Conservation (phyloP, 2,888 invertebrate species). For the Agonopterix subpropinquella region DNA sequence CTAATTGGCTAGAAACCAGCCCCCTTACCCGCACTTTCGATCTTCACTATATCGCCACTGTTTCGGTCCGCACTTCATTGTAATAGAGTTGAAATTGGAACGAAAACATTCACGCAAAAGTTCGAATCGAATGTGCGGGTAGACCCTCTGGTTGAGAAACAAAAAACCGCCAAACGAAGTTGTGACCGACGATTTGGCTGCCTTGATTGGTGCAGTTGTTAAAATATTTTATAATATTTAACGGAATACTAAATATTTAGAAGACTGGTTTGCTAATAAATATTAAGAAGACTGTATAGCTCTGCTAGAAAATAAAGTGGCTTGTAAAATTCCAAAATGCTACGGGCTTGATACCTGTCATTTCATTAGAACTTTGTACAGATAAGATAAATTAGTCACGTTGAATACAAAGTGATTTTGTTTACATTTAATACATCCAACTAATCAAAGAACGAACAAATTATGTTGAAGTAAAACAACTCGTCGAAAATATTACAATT, state of each 20-base stretch:
- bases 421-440: constrained; percentile 1
- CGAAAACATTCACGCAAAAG: too few species aligned
- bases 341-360: constrained; percentile 9
- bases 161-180: constrained; percentile 9
- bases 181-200: constrained; percentile 8
- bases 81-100: too few species aligned
- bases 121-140: too few species aligned
- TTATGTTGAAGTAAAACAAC: too few species aligned
- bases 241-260: constrained; percentile 2
- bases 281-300: background rate
- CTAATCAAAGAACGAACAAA: background rate
- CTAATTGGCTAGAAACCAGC: constrained; percentile 6
- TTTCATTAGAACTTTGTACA: constrained; percentile 9
- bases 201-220: constrained; percentile 6
- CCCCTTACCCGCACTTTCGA: too few species aligned
- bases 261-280: too few species aligned
- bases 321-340: constrained; percentile 5
- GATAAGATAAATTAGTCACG: constrained; percentile 5
- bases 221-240: constrained; percentile 6
- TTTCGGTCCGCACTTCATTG: too few species aligned
- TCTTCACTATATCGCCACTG: too few species aligned
- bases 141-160: constrained; percentile 7
- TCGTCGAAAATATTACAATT: too few species aligned
- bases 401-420: constrained; percentile 4
- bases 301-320: constrained; percentile 6